Conservation (phyloP, 2,888 invertebrate genomes). For the Nemoura dubitans region DNA sequence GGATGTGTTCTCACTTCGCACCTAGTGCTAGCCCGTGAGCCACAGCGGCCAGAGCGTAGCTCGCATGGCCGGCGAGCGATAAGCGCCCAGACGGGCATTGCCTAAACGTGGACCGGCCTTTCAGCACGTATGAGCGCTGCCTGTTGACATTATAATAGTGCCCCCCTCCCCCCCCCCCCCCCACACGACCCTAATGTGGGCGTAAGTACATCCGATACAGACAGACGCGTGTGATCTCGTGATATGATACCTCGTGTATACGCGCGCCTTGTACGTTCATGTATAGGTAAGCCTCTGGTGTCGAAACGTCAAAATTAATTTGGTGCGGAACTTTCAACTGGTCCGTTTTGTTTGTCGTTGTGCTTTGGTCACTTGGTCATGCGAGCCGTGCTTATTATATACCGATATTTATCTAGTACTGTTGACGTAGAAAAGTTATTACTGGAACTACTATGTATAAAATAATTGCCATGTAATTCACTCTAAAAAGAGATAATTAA, state of each 20-base stretch:
- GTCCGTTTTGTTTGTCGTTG: no score
- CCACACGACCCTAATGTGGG: neutral
- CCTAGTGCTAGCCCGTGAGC: neutral
- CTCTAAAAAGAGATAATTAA: neutral
- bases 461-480: neutral
- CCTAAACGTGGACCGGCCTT: neutral
- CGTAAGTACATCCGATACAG: constrained; percentile 7
- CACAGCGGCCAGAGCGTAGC: no score
- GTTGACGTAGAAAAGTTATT: neutral
- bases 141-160: neutral
- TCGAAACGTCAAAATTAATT: neutral
- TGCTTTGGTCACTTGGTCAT: neutral
- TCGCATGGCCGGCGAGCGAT: no score
- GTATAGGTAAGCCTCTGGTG: neutral
- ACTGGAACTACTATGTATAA: neutral
- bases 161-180: neutral
- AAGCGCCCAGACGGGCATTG: no score
- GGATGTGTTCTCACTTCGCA: neutral
- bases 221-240: neutral
- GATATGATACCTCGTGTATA: neutral
- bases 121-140: neutral
- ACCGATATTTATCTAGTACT: neutral
- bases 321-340: neutral
- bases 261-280: neutral
- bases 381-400: neutral